Base-by-base conservation (phyloP, 2,888 invertebrate genomes). In the Selenia dentaria region DNA sequence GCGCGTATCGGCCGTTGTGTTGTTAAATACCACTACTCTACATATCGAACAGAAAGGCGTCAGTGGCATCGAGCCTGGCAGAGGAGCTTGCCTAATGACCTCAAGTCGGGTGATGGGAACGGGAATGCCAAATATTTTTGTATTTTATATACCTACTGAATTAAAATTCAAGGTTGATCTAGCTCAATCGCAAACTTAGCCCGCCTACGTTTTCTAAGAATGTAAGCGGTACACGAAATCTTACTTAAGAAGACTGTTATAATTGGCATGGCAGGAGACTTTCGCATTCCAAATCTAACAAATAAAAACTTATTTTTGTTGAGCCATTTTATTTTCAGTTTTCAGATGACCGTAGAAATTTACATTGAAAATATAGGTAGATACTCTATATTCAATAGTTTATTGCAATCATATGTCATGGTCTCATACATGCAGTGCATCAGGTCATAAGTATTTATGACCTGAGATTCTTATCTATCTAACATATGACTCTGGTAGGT, bases 11-110 rank as follows among this genome's bases (percentile, higher is more conserved):
- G 55, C 57, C 51, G 82, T 73, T 64, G 64, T 78, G 81, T 78
- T 83, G 80, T 90, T 90, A 90, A 90, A 90, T 90, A 90, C 87
- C 65, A 76, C 76, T 84, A 83, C 77, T 82, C 83, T 85, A 86
- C 83, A 86, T 88, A 87, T 85, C 63, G 68, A 65, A 55, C 75
- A 67, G 74, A 75, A 79, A 74, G 73, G 73, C 70, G 61, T 74
- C 58, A 31, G 40, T 26, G 18, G 6, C 46, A 46, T 44, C 39
- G 37, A 9, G 8, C 26, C 28, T 22, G 14, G 47, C 53, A 38
- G 29, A 39, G 11, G 25, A 28, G 42, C 44, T 48, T 52, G 44
- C 49, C 41, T 41, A 50, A 37, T 54, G 38, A 38, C 31, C 42
- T 25, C 22, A 48, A 16, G 35, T 22, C 45, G 14, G 33, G 6